Conservation (phyloP, 30 jellyfish, hydroid and myxozoan species). For the Pelagia noctiluca region DNA sequence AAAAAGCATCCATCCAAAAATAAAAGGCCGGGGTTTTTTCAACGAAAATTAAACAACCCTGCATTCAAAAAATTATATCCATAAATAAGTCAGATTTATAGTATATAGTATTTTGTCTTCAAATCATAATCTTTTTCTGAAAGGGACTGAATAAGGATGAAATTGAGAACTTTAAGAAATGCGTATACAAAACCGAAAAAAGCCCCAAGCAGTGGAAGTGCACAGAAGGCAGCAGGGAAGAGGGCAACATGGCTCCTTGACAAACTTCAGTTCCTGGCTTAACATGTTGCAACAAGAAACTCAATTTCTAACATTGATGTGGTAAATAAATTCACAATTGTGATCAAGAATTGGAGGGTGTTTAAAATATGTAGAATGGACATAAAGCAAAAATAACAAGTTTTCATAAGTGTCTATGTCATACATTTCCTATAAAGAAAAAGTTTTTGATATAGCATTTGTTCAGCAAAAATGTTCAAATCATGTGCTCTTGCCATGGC, state of each 20-base stretch:
- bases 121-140: no score
- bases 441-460: not conserved
- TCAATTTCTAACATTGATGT: conserved; percentile 18
- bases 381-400: not conserved
- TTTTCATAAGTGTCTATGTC: no score
- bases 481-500: conserved; percentile 8
- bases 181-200: conserved; percentile 30
- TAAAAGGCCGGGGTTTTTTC: no score
- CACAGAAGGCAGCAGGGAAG: not conserved
- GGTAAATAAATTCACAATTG: not conserved
- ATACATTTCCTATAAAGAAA: not conserved
- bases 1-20: no score
- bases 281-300: conserved; percentile 7
- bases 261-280: conserved; percentile 12
- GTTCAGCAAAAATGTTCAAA: not conserved
- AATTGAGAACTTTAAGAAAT: conserved; percentile 15
- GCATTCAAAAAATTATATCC: not conserved
- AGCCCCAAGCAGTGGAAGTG: not conserved
- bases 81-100: not conserved
- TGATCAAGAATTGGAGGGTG: no score
- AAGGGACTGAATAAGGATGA: conserved; percentile 28
- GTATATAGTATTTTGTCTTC: no score
- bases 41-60: not conserved
- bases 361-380: no score
- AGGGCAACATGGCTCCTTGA: conserved; percentile 18